Evolutionary conservation across 1,140 invertebrate species (phyloP).

Genomic region (Theocolax elegans): DNA sequence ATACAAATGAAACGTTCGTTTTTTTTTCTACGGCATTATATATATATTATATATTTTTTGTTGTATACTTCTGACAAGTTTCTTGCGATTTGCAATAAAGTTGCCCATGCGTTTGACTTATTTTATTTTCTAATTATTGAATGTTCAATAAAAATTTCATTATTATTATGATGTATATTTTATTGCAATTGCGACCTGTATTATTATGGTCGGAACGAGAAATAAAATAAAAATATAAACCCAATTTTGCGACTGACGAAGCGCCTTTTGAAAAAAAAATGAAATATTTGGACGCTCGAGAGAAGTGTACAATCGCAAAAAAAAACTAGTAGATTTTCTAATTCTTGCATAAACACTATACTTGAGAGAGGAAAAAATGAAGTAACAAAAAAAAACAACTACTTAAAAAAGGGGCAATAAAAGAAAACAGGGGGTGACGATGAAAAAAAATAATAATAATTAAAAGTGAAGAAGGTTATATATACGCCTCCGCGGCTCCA

Average conservation of each 20-base stretch:
- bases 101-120: no score
- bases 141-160: no score
- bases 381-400: neutral
- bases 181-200: no score
- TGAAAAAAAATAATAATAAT: no score
- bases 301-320: conserved; percentile 9
- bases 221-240: no score
- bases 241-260: conserved; percentile 22
- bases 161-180: no score
- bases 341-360: neutral
- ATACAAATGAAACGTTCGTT: no score
- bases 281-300: conserved; percentile 1
- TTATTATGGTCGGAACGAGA: no score
- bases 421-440: neutral
- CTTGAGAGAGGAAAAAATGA: no score
- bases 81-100: conserved; percentile 28
- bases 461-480: neutral
- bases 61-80: conserved; percentile 11
- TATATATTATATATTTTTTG: neutral
- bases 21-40: neutral
- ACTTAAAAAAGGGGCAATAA: conserved; percentile 24
- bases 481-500: neutral
- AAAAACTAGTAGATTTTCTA: conserved; percentile 18
- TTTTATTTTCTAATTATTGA: no score
- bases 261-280: neutral